A percentile compares a stretch with the other conserved stretches of the same genome.
Conservation (phyloP, 2,888 invertebrate species). For the Cheilosia urbana region DNA sequence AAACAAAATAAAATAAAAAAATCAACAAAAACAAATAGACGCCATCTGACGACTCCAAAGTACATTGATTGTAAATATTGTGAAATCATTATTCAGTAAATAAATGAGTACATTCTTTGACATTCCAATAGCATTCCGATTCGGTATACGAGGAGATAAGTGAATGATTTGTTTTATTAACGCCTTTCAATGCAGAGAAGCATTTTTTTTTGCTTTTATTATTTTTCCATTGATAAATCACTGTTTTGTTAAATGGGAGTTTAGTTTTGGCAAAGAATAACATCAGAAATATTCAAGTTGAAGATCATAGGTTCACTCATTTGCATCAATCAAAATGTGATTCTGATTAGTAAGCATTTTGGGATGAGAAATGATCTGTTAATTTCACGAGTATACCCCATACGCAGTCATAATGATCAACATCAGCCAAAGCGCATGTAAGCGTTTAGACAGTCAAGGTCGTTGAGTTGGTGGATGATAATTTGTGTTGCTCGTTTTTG, state of each 20-base stretch:
- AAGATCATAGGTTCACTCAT: constrained; percentile 15
- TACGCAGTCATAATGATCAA: not conserved
- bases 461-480: constrained; percentile 21
- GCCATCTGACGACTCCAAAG: constrained; percentile 43
- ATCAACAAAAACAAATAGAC: constrained; percentile 8
- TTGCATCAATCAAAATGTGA: constrained; percentile 41
- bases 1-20: too few species aligned
- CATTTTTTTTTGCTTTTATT: too few species aligned
- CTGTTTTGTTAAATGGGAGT: too few species aligned
- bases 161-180: not conserved
- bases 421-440: not conserved
- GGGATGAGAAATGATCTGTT: constrained; percentile 7
- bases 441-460: constrained; percentile 20
- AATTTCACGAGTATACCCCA: not conserved
- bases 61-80: constrained; percentile 33
- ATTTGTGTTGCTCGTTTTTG: not conserved
- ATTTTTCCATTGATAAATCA: too few species aligned
- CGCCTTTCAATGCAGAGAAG: constrained; percentile 8
- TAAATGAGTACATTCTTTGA: not conserved
- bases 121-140: not conserved
- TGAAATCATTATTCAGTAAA: constrained; percentile 30
- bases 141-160: not conserved
- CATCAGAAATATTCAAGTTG: constrained; percentile 3
- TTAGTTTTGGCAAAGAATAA: constrained; percentile 1
- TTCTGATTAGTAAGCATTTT: constrained; percentile 24